A percentile compares a stretch with the other conserved stretches of the same genome.
Conservation (phyloP, 2,113 vertebrate genomes). For the Sebastes schlegelii region DNA sequence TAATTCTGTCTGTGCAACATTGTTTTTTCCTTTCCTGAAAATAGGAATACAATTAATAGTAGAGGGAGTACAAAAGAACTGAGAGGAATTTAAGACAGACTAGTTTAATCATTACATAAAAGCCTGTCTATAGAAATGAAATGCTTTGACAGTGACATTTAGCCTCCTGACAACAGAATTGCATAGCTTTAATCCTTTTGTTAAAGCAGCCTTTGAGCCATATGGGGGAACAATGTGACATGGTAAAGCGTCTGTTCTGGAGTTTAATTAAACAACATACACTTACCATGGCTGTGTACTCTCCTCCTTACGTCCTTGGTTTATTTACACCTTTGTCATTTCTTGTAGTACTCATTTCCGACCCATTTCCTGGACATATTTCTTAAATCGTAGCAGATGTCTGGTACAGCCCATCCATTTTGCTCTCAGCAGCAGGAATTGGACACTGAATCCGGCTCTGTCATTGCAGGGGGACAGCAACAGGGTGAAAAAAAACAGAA, state of each 20-base stretch:
- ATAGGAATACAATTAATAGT: neutral
- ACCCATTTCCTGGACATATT: slow-evolving; percentile 7
- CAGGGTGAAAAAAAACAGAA: neutral
- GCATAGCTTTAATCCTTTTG: slow-evolving; percentile 18
- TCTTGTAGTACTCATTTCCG: neutral
- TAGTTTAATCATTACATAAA: neutral
- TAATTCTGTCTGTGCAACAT: neutral
- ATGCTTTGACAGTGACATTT: slow-evolving; percentile 29
- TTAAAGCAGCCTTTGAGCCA: neutral
- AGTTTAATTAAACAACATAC: neutral
- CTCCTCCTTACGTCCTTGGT: neutral
- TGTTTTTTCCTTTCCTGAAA: neutral
- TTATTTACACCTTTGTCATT: neutral
- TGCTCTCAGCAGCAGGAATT: slow-evolving; percentile 1
- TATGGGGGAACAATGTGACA: neutral
- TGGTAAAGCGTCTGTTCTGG: neutral
- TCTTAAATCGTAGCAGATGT: slow-evolving; percentile 14
- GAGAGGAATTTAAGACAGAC: neutral
- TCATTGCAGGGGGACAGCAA: neutral
- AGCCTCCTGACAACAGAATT: neutral
- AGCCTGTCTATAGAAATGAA: neutral
- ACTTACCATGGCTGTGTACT: neutral
- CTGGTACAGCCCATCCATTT: slow-evolving; percentile 8
- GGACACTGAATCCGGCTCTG: neutral
- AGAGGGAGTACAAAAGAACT: neutral